Percentiles rank a stretch among this genome's conserved stretches.
phyloP scores from a whole-genome alignment of 2,113 vertebrate species.

The Cnemophilus loriae region DNA sequence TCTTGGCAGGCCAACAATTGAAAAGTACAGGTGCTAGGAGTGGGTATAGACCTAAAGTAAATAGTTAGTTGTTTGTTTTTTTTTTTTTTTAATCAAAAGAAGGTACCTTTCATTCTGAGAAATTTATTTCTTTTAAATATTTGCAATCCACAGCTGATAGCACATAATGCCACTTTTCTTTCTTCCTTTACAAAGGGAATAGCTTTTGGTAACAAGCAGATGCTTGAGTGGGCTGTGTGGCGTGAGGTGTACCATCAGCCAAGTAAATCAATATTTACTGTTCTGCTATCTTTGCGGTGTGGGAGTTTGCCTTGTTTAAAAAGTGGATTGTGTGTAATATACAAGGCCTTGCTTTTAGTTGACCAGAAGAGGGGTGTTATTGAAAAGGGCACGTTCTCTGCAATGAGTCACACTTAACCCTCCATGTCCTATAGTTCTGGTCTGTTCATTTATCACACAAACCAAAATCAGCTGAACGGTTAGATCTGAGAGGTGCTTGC shows the following conservation, averaged over 20 bases:
- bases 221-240: conserved; percentile 66
- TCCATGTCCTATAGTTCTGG: background rate
- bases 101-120: conserved; percentile 73
- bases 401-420: background rate
- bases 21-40: conserved; percentile 77
- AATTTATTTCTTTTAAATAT: conserved; percentile 86
- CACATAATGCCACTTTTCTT: conserved; percentile 69
- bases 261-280: conserved; percentile 83
- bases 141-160: conserved; percentile 77
- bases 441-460: background rate
- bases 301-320: conserved; percentile 67
- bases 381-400: background rate
- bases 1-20: conserved; percentile 75
- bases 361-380: conserved; percentile 18
- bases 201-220: conserved; percentile 66
- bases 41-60: conserved; percentile 67
- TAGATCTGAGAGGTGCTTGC: background rate
- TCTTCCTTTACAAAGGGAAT: conserved; percentile 66
- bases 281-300: conserved; percentile 74
- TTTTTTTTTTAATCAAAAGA: conserved; percentile 66
- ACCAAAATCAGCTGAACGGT: background rate
- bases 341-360: conserved; percentile 31
- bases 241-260: conserved; percentile 63
- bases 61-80: conserved; percentile 39
- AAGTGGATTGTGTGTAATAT: conserved; percentile 47